These are phyloP conservation scores for Nematostella vectensis DNA, from an alignment of 92 coral and sea anemone species.

Conservation along the genomic window DNA sequence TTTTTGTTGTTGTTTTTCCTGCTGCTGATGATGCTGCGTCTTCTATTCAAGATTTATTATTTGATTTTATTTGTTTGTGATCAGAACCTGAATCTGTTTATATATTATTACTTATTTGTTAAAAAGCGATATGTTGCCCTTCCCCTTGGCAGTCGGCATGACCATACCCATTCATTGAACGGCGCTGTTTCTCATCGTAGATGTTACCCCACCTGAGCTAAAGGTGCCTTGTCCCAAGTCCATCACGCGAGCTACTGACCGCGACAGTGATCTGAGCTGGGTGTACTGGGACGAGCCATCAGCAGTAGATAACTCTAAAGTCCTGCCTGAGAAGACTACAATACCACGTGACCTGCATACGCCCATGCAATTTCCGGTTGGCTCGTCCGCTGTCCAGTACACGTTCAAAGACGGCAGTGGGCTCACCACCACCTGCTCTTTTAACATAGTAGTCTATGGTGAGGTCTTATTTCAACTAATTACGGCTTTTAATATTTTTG, in stretches of 20 bases:
- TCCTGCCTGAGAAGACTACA: not conserved
- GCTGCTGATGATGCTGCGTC: too few relatives aligned
- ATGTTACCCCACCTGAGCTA: not conserved
- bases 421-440: not conserved
- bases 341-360: not conserved
- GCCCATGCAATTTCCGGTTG: not conserved
- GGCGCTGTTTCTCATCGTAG: too few relatives aligned
- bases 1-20: too few relatives aligned
- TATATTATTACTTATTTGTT: too few relatives aligned
- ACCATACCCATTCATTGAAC: too few relatives aligned
- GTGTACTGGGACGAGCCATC: not conserved
- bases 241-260: not conserved
- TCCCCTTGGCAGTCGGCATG: too few relatives aligned
- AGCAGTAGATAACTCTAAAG: not conserved
- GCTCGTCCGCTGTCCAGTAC: not conserved
- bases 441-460: not conserved
- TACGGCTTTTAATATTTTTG: too few relatives aligned
- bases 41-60: too few relatives aligned
- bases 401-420: not conserved
- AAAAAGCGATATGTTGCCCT: too few relatives aligned
- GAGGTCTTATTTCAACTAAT: too few relatives aligned
- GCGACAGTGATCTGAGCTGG: not conserved
- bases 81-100: too few relatives aligned
- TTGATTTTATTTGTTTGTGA: too few relatives aligned
- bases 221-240: not conserved